Conservation (phyloP, 2,113 vertebrate species). For the Sebastes schlegelii region DNA sequence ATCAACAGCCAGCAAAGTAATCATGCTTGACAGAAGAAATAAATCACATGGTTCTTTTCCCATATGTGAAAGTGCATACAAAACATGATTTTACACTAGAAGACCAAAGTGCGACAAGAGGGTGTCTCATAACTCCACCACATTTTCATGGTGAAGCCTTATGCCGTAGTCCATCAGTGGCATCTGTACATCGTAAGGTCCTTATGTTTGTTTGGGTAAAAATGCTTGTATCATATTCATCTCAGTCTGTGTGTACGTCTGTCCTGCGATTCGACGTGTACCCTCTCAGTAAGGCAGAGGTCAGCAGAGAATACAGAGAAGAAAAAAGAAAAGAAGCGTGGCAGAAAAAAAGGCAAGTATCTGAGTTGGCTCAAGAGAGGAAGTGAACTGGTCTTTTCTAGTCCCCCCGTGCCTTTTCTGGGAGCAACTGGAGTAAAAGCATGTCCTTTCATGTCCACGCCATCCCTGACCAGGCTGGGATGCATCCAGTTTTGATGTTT, state of each 20-base stretch:
- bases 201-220: constrained; percentile 59
- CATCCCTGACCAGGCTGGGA: constrained; percentile 51
- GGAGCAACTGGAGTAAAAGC: constrained; percentile 40
- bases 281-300: constrained; percentile 79
- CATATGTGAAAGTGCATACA: constrained; percentile 74
- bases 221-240: constrained; percentile 39
- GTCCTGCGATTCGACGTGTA: constrained; percentile 52
- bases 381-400: constrained; percentile 57
- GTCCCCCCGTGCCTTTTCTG: constrained; percentile 55
- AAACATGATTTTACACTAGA: constrained; percentile 65
- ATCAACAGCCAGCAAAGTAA: constrained; percentile 71
- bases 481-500: constrained; percentile 62
- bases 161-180: constrained; percentile 46
- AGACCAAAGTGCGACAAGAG: constrained; percentile 73
- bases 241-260: constrained; percentile 57
- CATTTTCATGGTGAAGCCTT: constrained; percentile 28
- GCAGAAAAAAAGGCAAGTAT: constrained; percentile 73
- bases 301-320: constrained; percentile 70
- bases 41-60: constrained; percentile 62
- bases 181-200: constrained; percentile 73
- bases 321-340: constrained; percentile 40
- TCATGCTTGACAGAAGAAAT: constrained; percentile 75
- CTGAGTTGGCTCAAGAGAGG: constrained; percentile 67
- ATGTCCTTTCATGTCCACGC: constrained; percentile 54
- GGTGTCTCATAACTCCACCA: constrained; percentile 58